Evolutionary conservation across 92 coral and sea anemone species (phyloP).

Genomic region (Virgularia gustaviana): DNA sequence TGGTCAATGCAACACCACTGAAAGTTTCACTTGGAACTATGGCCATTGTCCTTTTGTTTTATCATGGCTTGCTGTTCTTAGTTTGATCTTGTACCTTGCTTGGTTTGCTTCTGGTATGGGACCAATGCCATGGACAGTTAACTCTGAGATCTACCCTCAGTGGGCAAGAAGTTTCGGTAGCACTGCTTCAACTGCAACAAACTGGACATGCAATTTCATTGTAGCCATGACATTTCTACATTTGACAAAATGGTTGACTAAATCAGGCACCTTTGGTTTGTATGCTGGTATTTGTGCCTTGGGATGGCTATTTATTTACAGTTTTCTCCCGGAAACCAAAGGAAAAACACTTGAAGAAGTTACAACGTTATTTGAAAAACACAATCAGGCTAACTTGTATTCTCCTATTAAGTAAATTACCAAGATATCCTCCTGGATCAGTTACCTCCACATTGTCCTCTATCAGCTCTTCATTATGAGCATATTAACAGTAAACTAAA

Average conservation of each 20-base stretch:
- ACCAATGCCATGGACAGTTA: slow-evolving; percentile 46
- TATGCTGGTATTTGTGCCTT: slow-evolving; percentile 64
- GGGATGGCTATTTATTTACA: slow-evolving; percentile 77
- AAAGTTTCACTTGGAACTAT: slow-evolving; percentile 52
- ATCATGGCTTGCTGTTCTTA: slow-evolving; percentile 80
- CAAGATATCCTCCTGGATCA: too few species aligned
- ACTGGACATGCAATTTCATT: slow-evolving; percentile 27
- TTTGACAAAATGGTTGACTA: slow-evolving; percentile 49
- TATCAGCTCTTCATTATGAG: too few species aligned
- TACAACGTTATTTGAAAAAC: slow-evolving; percentile 54
- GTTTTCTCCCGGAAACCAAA: slow-evolving; percentile 79
- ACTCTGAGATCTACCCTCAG: slow-evolving; percentile 45
- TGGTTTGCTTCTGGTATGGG: slow-evolving; percentile 48
- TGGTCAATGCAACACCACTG: slow-evolving; percentile 66
- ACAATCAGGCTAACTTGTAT: not conserved
- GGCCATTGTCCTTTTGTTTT: slow-evolving; percentile 72
- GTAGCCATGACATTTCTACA: slow-evolving; percentile 40
- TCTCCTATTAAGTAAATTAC: not conserved
- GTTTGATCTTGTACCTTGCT: slow-evolving; percentile 43
- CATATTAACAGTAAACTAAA: too few species aligned
- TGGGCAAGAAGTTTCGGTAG: slow-evolving; percentile 50
- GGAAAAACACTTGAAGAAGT: slow-evolving; percentile 85
- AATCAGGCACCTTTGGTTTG: slow-evolving; percentile 83
- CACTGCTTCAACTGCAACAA: slow-evolving; percentile 26
- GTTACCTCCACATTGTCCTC: too few species aligned